Base-by-base conservation (phyloP, 2,888 invertebrate species). In the Eurytoma adleriae region DNA sequence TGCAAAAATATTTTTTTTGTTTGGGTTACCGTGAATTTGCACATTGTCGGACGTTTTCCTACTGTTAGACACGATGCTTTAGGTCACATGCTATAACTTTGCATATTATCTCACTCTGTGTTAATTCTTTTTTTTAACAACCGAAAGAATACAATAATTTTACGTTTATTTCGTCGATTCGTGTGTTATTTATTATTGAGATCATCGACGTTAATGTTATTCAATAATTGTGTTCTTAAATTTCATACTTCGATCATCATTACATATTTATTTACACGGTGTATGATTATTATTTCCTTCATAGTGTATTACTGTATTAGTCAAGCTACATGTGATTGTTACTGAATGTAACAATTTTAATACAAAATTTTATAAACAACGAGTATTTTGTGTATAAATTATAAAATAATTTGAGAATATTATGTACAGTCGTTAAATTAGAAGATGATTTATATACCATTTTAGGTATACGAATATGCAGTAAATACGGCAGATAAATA, bases 1-100 rank as follows among this genome's bases (percentile, higher is more conserved):
- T 90, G 90, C 87, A 90, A 90, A 90, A 90, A 90, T 90, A 90
- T 90, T 86, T 84, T 88, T 81, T 79, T 77, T 77, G 74, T 48
- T 86, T 83, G 84, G 85, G 87, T 87, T 89, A 88, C 87, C 84
- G 83, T 88, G 84, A 86, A 86, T 89, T 87, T 87, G 85, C 85
- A 86, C 85, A 83, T 85, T 76, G 83, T 86, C 79, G 84, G 83
- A 84, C 84, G 83, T 83, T 76, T 70, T 75, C 50, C 73, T 81
- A 80, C 67, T 74, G 71, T 75, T 80, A 79, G 72, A 81, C 59
- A 80, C 71, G 74, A 77, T 70, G 66, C 72, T 16, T 69, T 79
- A 73, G 67, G 72, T 79, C 68, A 70, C 64, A 66, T 67, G 61
- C 59, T 76, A 61, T 62, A 71, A 75, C 72, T 59, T 73, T 61